Percentiles rank a stretch among this genome's conserved stretches.
phyloP scores from a whole-genome alignment of 2,797 vertebrate genomes.

The Schizopygopsis malacanthus region DNA sequence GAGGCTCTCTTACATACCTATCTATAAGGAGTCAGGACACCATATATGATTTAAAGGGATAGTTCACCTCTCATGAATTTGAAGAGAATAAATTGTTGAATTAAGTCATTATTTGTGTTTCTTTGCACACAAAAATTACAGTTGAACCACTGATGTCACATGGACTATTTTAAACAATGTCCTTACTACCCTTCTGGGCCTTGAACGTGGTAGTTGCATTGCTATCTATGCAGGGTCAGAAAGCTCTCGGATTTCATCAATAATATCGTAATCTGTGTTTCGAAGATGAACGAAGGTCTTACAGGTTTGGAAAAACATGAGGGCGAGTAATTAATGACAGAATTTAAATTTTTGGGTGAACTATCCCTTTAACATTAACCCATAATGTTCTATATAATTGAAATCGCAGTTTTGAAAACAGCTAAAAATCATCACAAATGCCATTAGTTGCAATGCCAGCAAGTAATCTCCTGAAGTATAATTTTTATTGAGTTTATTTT shows the following conservation, averaged over 20 bases:
- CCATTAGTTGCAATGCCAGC: slow-evolving; percentile 4
- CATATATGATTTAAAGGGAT: not conserved
- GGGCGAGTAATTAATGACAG: not conserved
- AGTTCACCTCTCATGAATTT: not conserved
- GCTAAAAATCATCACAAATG: not conserved
- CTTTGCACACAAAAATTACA: no score
- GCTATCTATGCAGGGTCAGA: not conserved
- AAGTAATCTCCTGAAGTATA: slow-evolving; percentile 20
- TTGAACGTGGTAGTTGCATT: not conserved
- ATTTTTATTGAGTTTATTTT: slow-evolving; percentile 83
- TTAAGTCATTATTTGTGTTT: not conserved
- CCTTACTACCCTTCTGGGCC: not conserved
- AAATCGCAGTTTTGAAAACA: not conserved
- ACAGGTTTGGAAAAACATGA: not conserved
- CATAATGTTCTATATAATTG: not conserved
- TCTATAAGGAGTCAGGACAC: not conserved
- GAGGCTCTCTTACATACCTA: not conserved
- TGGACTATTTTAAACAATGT: not conserved
- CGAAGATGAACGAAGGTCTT: not conserved
- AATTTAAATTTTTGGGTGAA: not conserved
- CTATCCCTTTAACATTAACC: not conserved
- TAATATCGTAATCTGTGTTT: not conserved
- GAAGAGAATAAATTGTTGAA: not conserved
- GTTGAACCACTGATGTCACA: not conserved
- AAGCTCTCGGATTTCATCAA: not conserved